Base-by-base conservation (phyloP, 2,797 vertebrate species). In the Pangasius djambal region DNA sequence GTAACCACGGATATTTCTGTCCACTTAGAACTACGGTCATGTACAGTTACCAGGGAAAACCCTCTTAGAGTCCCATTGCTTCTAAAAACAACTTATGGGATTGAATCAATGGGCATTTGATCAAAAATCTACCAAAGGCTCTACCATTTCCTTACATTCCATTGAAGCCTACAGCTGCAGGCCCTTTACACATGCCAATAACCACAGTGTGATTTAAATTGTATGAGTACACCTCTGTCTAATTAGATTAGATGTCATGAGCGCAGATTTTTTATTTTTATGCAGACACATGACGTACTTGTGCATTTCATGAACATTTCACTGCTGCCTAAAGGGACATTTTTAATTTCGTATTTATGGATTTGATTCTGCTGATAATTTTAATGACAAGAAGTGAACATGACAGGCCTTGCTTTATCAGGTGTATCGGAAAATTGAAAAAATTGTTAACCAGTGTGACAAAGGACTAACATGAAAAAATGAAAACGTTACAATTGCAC, bases 1-100 rank as follows among this genome's bases (percentile, higher is more conserved):
- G 88, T 91, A 91, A 91, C 90, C 85, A 92, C 90, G 81, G 89
- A 89, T 87, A 91, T 92, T 89, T 89, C 88, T 9, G 61, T 90
- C 86, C 72, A 75, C 67, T 67, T 90, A 89, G 81, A 89, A 88
- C 81, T 85, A 77, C 57, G 50, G 83, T 85, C 85, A 85, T 89
- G 59, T 90, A 91, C 90, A 90, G 91, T 92, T 88, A 89, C 91
- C 88, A 90, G 90, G 89, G 90, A 91, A 92, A 92, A 89, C 91
- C 90, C 90, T 85, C 70, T 79, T 84, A 88, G 90, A 88, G 79
- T 86, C 86, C 65, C 57, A 44, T 61, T 18, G n/a, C 69, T 63
- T 82, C 69, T 52, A 81, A 75, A 82, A 61, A 57, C 77, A n/a
- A 7, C 82, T 78, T 70, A 83, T 83, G 89, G 72, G 81, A 88